A percentile compares a stretch with the other conserved stretches of the same genome.
phyloP scores from a whole-genome alignment of 2,797 vertebrate species.

The Scomberomorus guttatus region DNA sequence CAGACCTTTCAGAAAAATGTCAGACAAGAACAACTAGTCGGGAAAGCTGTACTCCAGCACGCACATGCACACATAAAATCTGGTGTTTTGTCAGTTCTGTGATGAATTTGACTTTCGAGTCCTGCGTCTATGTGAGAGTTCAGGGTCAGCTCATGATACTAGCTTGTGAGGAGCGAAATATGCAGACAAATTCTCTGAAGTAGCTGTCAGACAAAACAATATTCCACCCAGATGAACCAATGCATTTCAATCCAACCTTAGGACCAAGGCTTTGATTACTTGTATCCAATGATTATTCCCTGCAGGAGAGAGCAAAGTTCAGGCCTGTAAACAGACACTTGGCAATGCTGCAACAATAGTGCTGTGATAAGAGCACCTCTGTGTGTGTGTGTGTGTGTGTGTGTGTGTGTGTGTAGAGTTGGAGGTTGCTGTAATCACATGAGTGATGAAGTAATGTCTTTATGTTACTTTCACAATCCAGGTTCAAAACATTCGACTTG shows the following conservation, averaged over 20 bases:
- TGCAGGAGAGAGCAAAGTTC: slow-evolving; percentile 53
- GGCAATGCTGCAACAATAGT: not conserved
- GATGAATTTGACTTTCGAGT: slow-evolving; percentile 54
- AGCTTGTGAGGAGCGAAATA: slow-evolving; percentile 5
- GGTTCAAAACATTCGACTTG: slow-evolving; percentile 17
- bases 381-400: slow-evolving; percentile 5
- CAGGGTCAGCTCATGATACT: slow-evolving; percentile 30
- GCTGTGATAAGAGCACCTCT: slow-evolving; percentile 20
- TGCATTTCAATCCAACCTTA: not conserved
- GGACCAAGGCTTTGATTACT: slow-evolving; percentile 19
- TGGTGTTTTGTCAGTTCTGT: slow-evolving; percentile 36
- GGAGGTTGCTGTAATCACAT: slow-evolving; percentile 9
- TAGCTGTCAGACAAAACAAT: slow-evolving; percentile 40
- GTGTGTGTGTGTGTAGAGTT: not conserved
- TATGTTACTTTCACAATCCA: slow-evolving; percentile 31
- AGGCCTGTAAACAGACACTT: slow-evolving; percentile 26
- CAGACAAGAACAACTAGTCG: not conserved
- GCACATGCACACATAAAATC: slow-evolving; percentile 4
- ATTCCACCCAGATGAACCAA: slow-evolving; percentile 9
- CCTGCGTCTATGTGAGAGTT: slow-evolving; percentile 36
- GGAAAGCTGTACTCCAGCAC: not conserved
- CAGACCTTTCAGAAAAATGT: not conserved
- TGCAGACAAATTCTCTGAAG: slow-evolving; percentile 44
- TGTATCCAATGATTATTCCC: not conserved
- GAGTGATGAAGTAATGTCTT: slow-evolving; percentile 5